These are phyloP conservation scores for Notoglanidium macrostoma DNA, from an alignment of 2,797 vertebrate species.

Conservation along the genomic window DNA sequence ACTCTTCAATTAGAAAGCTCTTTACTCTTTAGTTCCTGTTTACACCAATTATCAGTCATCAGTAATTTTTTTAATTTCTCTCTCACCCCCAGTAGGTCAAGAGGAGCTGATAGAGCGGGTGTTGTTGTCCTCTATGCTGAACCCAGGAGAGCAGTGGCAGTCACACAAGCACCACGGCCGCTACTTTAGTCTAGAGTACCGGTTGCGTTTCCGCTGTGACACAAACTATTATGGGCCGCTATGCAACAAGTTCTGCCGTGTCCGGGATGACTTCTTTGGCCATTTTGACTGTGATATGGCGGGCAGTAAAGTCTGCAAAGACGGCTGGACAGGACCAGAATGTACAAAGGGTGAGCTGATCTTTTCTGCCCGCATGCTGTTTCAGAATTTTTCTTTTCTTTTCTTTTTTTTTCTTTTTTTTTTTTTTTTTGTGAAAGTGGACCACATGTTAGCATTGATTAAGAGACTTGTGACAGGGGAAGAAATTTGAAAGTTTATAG, in stretches of 20 bases:
- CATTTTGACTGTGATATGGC: conserved; percentile 76
- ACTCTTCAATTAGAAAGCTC: neutral
- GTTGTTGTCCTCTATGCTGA: conserved; percentile 80
- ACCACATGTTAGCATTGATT: neutral
- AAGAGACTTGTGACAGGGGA: neutral
- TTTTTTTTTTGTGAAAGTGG: neutral
- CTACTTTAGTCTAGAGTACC: conserved; percentile 71
- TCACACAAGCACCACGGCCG: conserved; percentile 69
- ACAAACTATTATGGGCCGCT: conserved; percentile 77
- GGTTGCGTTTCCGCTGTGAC: conserved; percentile 77
- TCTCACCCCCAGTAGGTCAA: conserved; percentile 62
- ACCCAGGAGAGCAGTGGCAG: conserved; percentile 80
- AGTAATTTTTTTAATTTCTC: neutral
- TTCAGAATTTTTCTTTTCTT: neutral
- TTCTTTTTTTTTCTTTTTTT: neutral
- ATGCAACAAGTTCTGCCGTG: conserved; percentile 79
- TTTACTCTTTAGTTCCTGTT: neutral
- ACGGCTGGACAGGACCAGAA: conserved; percentile 77
- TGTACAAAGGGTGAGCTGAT: conserved; percentile 71
- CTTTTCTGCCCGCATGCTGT: neutral
- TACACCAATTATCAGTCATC: too few species aligned
- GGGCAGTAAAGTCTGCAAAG: conserved; percentile 79
- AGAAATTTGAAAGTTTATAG: neutral
- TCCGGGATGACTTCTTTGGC: conserved; percentile 78
- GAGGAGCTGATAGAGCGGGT: conserved; percentile 74